Base-by-base conservation (phyloP, 2,113 vertebrate genomes). In the Pao palembangensis region DNA sequence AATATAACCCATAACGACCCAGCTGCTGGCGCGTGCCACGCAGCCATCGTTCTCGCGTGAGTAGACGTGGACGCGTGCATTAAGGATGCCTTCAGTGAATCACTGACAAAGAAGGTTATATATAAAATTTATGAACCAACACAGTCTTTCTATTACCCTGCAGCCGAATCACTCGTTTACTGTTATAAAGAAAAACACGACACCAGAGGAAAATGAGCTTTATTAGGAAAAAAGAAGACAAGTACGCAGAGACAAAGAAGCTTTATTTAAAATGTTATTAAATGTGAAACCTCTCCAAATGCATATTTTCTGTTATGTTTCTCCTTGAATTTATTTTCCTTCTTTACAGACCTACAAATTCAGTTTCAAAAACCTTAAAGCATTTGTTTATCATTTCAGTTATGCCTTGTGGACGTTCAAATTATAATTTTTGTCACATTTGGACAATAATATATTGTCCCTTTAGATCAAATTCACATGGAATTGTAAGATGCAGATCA, bases 151-250 rank as follows among this genome's bases (percentile, higher is more conserved):
- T 47, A 54, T 15, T 0, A 52, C n/a, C 17, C 47, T 18, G 47
- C 18, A 18, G 6, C 3, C 20, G 1, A 18, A 5, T 2, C 47
- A 10, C 34, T 31, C 28, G 1, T 8, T 1, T 18, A 14, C 3
- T 25, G 21, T 8, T 41, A 18, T 21, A 28, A 70, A 72, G 62
- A 78, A 81, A 52, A 17, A 19, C 7, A 18, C 3, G 47, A 86
- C 53, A 80, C 81, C 42, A 85, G 67, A 59, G 69, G 15, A 60
- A 70, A 67, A 59, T 7, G 1, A 41, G 16, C n/a, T 87, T 89
- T 89, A 86, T 87, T 88, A 4, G 18, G 14, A 34, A 53, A 15
- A 78, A 84, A 69, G 7, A 82, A 86, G 41, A 87, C 66, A 15
- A 73, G 54, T 56, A 71, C 70, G 72, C 81, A 86, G 44, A 77